phyloP scores from a whole-genome alignment of 2,113 vertebrate genomes.

The Xiphophorus couchianus region DNA sequence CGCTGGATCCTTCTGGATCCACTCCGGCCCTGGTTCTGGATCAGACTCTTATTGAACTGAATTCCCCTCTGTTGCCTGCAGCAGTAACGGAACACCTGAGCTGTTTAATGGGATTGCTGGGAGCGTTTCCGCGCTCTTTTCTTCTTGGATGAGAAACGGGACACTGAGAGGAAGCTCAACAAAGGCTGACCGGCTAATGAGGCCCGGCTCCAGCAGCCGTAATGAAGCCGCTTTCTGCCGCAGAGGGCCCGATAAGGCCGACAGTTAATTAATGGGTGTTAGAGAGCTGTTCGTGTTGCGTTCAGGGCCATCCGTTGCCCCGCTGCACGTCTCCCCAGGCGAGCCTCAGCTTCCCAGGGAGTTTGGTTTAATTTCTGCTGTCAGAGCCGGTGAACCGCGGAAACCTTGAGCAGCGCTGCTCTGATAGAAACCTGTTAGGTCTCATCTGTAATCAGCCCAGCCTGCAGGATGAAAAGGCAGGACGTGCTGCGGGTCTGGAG shows the following conservation, averaged over 20 bases:
- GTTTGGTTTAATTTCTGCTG: constrained; percentile 65
- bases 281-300: constrained; percentile 51
- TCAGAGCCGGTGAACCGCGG: constrained; percentile 49
- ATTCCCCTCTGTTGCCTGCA: neutral
- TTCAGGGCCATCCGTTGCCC: constrained; percentile 51
- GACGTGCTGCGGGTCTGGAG: neutral
- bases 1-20: too few species aligned
- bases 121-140: constrained; percentile 37
- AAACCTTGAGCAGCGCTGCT: constrained; percentile 39
- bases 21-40: neutral
- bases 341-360: constrained; percentile 55
- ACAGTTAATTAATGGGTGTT: constrained; percentile 51
- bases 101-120: constrained; percentile 56
- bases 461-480: neutral
- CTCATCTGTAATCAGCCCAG: too few species aligned
- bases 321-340: constrained; percentile 40
- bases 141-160: constrained; percentile 61
- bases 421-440: too few species aligned
- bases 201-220: constrained; percentile 20
- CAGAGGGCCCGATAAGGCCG: constrained; percentile 23
- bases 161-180: constrained; percentile 32
- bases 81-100: constrained; percentile 58
- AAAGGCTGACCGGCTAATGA: constrained; percentile 39
- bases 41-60: too few species aligned
- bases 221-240: constrained; percentile 18